Conservation (phyloP, 2,113 vertebrate species). For the Cisticola juncidis region DNA sequence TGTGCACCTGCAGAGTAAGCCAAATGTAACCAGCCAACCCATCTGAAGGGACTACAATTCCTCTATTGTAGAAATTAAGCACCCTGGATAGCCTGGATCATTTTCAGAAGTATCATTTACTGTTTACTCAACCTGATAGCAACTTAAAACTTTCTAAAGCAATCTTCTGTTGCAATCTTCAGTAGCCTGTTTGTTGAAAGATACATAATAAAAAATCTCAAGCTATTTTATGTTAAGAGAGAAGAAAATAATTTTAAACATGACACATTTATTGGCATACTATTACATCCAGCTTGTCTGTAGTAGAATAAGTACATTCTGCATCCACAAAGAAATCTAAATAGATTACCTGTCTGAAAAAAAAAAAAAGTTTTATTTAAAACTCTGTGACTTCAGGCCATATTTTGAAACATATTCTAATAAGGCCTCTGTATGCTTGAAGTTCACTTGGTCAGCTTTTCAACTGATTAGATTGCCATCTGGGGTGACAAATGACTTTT, state of each 20-base stretch:
- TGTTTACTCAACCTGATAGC: not conserved
- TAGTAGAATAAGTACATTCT: not conserved
- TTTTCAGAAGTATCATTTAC: not conserved
- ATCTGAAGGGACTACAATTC: not conserved
- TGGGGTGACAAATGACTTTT: slow-evolving; percentile 6
- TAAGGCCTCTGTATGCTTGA: not conserved
- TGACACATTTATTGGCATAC: not conserved
- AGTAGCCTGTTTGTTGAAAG: not conserved
- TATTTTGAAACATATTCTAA: not conserved
- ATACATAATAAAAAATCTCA: not conserved
- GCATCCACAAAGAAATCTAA: not conserved
- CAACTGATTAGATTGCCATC: slow-evolving; percentile 12
- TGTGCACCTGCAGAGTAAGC: not conserved
- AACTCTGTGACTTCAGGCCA: not conserved
- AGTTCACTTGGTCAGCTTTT: not conserved
- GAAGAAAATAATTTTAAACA: not conserved
- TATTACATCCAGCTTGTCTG: not conserved
- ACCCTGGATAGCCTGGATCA: not conserved
- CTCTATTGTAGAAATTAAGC: not conserved
- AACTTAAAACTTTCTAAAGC: not conserved
- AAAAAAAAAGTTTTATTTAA: not conserved
- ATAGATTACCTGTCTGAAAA: not conserved
- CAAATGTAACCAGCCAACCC: not conserved
- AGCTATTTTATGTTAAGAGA: not conserved
- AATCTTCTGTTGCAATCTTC: not conserved